Percentiles rank a stretch among this genome's conserved stretches.
Conservation (phyloP, 2,113 vertebrate species). For the Callorhinus ursinus region DNA sequence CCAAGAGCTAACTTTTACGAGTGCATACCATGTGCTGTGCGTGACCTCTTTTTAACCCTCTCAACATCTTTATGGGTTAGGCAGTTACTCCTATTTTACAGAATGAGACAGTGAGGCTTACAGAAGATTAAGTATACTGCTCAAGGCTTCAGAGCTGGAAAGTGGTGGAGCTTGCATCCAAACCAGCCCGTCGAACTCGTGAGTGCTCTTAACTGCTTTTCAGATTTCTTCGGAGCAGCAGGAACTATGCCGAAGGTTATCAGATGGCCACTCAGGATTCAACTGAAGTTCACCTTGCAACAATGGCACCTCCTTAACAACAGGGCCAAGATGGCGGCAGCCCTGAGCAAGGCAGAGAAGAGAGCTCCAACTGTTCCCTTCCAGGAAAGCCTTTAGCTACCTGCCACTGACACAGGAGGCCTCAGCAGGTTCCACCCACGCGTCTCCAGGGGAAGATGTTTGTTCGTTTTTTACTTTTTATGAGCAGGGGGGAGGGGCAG, state of each 20-base stretch:
- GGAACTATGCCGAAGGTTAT: neutral
- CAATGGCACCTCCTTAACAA: neutral
- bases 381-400: neutral
- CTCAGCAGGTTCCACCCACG: accelerated
- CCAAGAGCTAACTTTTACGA: neutral
- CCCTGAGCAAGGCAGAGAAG: neutral
- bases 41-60: neutral
- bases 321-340: neutral
- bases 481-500: neutral
- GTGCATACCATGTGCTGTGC: neutral
- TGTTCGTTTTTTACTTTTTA: neutral
- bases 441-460: neutral
- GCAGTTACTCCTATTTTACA: neutral
- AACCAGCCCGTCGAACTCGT: neutral
- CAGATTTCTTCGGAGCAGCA: neutral
- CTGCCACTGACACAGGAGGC: too few relatives aligned
- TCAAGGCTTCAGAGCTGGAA: neutral
- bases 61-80: neutral
- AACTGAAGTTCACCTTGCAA: neutral
- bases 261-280: neutral
- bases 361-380: neutral
- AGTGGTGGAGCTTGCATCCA: neutral
- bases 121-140: neutral
- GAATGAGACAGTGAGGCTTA: neutral
- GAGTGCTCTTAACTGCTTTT: neutral